These are phyloP conservation scores for Tenthredo notha DNA, from an alignment of 2,888 invertebrate genomes.

Conservation along the genomic window DNA sequence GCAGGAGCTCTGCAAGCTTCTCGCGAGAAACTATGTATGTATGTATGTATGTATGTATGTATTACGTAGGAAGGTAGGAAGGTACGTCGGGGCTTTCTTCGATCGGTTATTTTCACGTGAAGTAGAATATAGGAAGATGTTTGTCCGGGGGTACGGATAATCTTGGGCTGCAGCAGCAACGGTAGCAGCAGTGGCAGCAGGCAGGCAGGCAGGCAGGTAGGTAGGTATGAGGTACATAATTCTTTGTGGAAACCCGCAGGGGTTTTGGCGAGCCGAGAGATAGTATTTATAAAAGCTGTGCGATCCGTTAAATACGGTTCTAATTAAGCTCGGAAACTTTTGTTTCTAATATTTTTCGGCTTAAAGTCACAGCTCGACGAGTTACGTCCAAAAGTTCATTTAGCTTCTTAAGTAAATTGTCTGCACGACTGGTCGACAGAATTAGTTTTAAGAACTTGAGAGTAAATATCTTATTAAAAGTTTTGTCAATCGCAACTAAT, in stretches of 20 bases:
- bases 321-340: slow-evolving; percentile 24
- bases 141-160: not conserved
- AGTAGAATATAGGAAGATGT: slow-evolving; percentile 3
- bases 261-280: not conserved
- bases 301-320: not conserved
- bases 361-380: slow-evolving; percentile 22
- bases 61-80: not conserved
- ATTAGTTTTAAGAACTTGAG: not conserved
- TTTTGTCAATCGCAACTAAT: slow-evolving; percentile 24
- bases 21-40: not conserved
- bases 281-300: slow-evolving; percentile 1
- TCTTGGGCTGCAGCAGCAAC: not conserved
- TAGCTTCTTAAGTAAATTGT: slow-evolving; percentile 41
- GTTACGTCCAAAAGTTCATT: slow-evolving; percentile 10
- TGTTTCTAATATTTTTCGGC: not conserved
- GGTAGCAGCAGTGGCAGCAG: not conserved
- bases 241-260: not conserved
- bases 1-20: slow-evolving; percentile 30
- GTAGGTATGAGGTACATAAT: not conserved
- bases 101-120: not conserved
- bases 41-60: not conserved
- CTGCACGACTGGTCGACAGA: slow-evolving; percentile 1
- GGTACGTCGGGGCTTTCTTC: slow-evolving; percentile 1
- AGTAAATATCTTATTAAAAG: slow-evolving; percentile 48
- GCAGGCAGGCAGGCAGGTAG: not conserved